Evolutionary conservation across 2,888 invertebrate species (phyloP), one percentile per base, ranked within the genome.

Genomic region (Apotomis turbidana): DNA sequence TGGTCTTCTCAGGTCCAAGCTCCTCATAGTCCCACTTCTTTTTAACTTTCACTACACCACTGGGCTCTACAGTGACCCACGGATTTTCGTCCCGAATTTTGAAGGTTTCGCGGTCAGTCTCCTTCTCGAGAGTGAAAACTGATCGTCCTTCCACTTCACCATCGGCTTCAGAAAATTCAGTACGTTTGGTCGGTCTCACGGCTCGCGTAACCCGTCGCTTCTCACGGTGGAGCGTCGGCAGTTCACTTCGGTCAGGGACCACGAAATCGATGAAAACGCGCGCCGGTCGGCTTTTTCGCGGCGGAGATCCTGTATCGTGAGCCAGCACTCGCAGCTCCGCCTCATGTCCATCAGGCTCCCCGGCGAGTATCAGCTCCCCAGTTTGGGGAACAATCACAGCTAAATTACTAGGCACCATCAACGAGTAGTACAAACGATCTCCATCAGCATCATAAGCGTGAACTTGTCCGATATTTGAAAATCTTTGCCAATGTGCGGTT

Each of bases 21-120:
- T 98, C 98, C 86, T 98, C 98, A 90, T 97, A 98, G 95, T 98
- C 98, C 98, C 98, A 98, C 95, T 98, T 98, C 95, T 98, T 97
- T 92, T 97, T 98, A 77, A 98, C 98, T 83, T 97, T 96, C 83
- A 98, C 98, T 71, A 97, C 97, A 80, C 98, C 98, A 91, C 97
- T 97, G 60, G 97, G 95, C 89, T 97, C 98, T 68, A 98, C 98
- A 60, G 97, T 97, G 71, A 98, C 98, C 98, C 98, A 98, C 78
- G 97, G 96, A 94, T 98, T 98, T 87, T 98, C 97, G 83, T 98
- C 98, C 81, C 98, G 95, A 83, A 98, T 97, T 91, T 98, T 98
- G 89, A 98, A 98, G 9, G 97, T 97, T 89, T 98, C 98, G 83
- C 97, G 95, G 79, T 98, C 98, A 66, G 97, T 97, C 91, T 98